phyloP scores from a whole-genome alignment of 2,888 invertebrate species.

The Troglohyphantes excavatus region DNA sequence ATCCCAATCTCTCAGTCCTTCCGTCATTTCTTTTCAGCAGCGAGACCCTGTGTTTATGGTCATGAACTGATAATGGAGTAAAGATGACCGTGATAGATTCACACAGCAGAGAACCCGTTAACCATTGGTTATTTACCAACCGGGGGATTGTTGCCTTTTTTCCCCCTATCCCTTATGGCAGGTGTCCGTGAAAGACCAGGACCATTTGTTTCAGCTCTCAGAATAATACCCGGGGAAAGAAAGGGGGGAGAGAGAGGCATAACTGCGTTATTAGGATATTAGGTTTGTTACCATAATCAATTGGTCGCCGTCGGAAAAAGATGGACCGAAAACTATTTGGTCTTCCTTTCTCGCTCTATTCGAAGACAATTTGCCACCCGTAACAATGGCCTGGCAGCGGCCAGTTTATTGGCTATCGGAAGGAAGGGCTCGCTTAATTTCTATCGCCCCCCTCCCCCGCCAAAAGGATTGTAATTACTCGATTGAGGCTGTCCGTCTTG shows the following conservation, averaged over 20 bases:
- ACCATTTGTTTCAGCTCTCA: constrained; percentile 71
- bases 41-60: constrained; percentile 6
- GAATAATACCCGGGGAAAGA: constrained; percentile 67
- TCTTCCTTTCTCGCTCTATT: constrained; percentile 60
- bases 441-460: constrained; percentile 50
- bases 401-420: constrained; percentile 65
- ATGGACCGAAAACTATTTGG: constrained; percentile 72
- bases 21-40: neutral
- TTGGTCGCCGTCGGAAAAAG: constrained; percentile 75
- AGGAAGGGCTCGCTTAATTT: constrained; percentile 75
- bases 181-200: constrained; percentile 67
- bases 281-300: constrained; percentile 78
- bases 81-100: constrained; percentile 36
- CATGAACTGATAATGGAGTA: constrained; percentile 49
- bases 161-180: constrained; percentile 52
- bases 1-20: neutral
- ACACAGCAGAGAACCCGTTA: constrained; percentile 58
- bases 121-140: constrained; percentile 70
- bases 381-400: constrained; percentile 56
- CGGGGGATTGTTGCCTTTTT: constrained; percentile 55
- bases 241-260: constrained; percentile 51
- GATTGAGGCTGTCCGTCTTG: constrained; percentile 62
- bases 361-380: constrained; percentile 70
- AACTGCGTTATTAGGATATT: constrained; percentile 78
- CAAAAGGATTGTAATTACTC: constrained; percentile 74